phyloP scores from a whole-genome alignment of 2,113 vertebrate species.

The Euleptes europaea region DNA sequence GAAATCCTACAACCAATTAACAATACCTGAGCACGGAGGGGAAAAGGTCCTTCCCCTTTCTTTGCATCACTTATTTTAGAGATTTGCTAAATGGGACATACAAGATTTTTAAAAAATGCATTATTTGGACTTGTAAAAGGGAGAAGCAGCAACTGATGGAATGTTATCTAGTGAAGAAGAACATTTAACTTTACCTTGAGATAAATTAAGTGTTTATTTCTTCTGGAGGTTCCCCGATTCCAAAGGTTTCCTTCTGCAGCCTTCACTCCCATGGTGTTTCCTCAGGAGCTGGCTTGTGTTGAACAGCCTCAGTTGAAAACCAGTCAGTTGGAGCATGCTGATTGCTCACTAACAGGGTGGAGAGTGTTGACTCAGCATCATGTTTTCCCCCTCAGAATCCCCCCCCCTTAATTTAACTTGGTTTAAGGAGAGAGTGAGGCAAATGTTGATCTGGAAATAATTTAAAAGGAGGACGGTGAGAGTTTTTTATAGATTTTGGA shows the following conservation, averaged over 20 bases:
- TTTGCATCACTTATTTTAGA: no score
- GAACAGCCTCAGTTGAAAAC: constrained; percentile 9
- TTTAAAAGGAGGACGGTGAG: neutral
- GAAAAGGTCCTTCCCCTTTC: neutral
- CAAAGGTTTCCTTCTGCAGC: constrained; percentile 15
- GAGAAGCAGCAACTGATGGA: neutral
- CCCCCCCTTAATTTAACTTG: constrained; percentile 2
- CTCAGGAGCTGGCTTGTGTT: neutral
- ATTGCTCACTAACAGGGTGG: constrained; percentile 33
- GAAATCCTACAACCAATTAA: neutral
- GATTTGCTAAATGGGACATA: neutral
- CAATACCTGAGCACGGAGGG: neutral
- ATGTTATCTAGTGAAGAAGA: neutral
- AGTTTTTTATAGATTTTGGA: neutral
- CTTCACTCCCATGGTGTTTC: constrained; percentile 13
- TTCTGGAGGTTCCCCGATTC: neutral
- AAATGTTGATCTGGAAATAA: neutral
- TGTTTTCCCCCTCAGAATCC: neutral
- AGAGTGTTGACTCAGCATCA: constrained; percentile 24
- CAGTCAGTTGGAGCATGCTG: constrained; percentile 1
- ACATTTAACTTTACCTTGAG: constrained; percentile 3
- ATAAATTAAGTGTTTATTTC: constrained; percentile 15
- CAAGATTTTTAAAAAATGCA: neutral
- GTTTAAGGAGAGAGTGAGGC: constrained; percentile 10
- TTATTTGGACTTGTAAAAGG: neutral